Percentiles rank a stretch among this genome's conserved stretches.
These are phyloP conservation scores for Bucco capensis DNA, from an alignment of 2,113 vertebrate genomes.

Conservation along the genomic window DNA sequence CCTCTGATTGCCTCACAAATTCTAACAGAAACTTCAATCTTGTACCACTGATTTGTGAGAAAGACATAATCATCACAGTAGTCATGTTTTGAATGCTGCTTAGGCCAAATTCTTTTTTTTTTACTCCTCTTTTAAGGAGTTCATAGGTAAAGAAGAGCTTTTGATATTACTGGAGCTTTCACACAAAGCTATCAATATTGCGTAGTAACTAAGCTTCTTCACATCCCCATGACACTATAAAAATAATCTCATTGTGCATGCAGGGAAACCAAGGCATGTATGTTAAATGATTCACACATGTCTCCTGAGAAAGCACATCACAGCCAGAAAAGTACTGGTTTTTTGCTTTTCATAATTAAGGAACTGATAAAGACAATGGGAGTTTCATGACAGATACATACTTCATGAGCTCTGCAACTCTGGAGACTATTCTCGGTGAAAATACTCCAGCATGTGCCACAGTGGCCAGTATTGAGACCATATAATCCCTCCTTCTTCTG, in stretches of 20 bases:
- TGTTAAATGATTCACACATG: background rate
- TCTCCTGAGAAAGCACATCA: background rate
- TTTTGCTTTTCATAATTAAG: background rate
- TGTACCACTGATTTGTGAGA: background rate
- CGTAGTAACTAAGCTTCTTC: background rate
- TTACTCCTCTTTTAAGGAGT: background rate
- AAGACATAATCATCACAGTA: background rate
- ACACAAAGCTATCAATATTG: background rate
- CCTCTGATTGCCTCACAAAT: background rate
- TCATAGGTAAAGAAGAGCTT: background rate
- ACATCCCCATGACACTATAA: background rate
- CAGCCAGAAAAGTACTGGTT: background rate
- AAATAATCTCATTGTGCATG: background rate
- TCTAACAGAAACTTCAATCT: background rate
- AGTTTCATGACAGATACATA: background rate
- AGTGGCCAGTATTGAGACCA: fast-evolving
- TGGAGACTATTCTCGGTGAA: background rate
- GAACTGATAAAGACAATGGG: background rate
- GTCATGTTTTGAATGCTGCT: background rate
- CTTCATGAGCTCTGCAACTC: background rate
- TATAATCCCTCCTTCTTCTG: background rate
- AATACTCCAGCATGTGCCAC: background rate
- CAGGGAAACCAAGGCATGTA: background rate
- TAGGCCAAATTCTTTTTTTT: background rate
- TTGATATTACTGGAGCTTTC: background rate